Conservation (phyloP, 1,140 invertebrate genomes). For the Pristionchus pacificus region DNA sequence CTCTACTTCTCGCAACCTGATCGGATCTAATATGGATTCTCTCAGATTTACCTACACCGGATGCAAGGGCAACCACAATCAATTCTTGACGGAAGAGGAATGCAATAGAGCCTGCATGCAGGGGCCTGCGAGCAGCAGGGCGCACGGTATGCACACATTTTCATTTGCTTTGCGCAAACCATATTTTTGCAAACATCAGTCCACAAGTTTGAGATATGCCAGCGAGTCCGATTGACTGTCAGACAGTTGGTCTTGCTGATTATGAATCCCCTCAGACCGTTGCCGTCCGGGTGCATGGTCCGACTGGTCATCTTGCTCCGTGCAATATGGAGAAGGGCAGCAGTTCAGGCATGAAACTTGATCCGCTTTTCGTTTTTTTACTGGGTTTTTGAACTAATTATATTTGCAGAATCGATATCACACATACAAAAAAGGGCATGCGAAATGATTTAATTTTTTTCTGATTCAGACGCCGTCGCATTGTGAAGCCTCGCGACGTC, state of each 20-base stretch:
- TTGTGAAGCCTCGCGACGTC: conserved; percentile 43
- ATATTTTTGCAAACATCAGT: too few relatives aligned
- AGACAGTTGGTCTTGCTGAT: neutral
- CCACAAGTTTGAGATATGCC: too few relatives aligned
- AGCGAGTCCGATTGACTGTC: too few relatives aligned
- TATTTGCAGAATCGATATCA: too few relatives aligned
- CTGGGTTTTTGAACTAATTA: too few relatives aligned
- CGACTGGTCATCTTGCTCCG: conserved; percentile 49
- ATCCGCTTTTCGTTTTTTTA: too few relatives aligned
- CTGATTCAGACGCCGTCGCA: conserved; percentile 36
- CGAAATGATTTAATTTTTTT: too few relatives aligned
- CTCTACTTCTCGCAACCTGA: neutral
- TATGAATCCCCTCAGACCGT: conserved; percentile 36
- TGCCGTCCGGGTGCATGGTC: conserved; percentile 44
- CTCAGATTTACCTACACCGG: conserved; percentile 67
- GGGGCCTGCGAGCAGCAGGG: conserved; percentile 42
- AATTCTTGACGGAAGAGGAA: conserved; percentile 62
- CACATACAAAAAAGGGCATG: too few relatives aligned
- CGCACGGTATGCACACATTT: conserved; percentile 25
- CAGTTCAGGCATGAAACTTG: conserved; percentile 44
- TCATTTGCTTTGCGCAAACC: too few relatives aligned
- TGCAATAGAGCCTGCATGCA: conserved; percentile 52
- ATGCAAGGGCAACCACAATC: conserved; percentile 70
- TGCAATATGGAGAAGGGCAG: conserved; percentile 38
- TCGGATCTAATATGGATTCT: too few relatives aligned